Conservation (phyloP, 2,797 vertebrate species). For the Enteromius viviparus region DNA sequence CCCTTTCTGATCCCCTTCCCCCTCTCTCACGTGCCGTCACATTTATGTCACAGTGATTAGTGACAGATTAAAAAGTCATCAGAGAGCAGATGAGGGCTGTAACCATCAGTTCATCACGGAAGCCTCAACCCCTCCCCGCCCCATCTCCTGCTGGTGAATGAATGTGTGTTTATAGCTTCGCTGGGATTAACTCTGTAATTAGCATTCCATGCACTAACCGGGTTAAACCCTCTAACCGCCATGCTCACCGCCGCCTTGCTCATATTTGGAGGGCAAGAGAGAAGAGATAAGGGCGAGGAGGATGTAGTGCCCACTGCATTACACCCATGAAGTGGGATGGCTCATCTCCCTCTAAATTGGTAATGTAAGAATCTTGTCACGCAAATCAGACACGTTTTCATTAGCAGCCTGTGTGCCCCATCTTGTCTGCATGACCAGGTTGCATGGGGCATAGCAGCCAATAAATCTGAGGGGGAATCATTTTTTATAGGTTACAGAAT, state of each 20-base stretch:
- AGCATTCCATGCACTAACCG: slow-evolving; percentile 14
- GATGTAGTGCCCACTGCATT: background rate
- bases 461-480: background rate
- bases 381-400: slow-evolving; percentile 18
- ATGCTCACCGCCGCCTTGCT: background rate
- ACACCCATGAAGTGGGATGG: slow-evolving; percentile 4
- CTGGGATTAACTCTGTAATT: slow-evolving; percentile 33
- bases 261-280: slow-evolving; percentile 18
- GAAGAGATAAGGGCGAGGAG: slow-evolving; percentile 2
- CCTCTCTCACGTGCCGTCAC: slow-evolving; percentile 34
- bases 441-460: background rate
- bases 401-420: slow-evolving; percentile 2
- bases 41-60: slow-evolving; percentile 59
- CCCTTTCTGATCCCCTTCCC: background rate
- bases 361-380: slow-evolving; percentile 18
- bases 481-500: background rate
- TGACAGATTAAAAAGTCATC: slow-evolving; percentile 59
- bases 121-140: slow-evolving; percentile 8
- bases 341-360: slow-evolving; percentile 17
- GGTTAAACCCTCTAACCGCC: slow-evolving; percentile 40
- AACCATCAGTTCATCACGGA: slow-evolving; percentile 48
- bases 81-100: slow-evolving; percentile 37
- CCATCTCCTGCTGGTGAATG: slow-evolving; percentile 20
- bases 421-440: slow-evolving; percentile 9
- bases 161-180: slow-evolving; percentile 17